Conservation (phyloP, 2,113 vertebrate species). For the Callorhinus ursinus region DNA sequence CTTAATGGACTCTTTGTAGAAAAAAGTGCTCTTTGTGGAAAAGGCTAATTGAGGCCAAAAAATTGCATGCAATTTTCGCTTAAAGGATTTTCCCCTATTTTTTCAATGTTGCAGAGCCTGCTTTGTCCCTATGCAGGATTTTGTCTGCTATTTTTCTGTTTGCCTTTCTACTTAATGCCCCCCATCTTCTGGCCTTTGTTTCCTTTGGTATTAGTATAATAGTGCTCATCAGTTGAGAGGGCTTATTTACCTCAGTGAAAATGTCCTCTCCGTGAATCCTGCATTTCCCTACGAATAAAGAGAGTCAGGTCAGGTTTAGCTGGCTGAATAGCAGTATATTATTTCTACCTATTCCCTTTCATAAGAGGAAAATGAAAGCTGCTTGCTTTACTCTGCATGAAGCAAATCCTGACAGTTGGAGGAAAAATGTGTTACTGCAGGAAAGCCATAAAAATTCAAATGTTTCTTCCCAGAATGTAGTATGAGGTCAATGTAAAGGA, state of each 20-base stretch:
- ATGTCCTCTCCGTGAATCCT: constrained; percentile 50
- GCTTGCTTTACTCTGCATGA: constrained; percentile 72
- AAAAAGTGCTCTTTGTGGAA: constrained; percentile 78
- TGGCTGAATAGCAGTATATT: constrained; percentile 67
- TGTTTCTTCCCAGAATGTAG: constrained; percentile 49
- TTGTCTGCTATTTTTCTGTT: constrained; percentile 77
- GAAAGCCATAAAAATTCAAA: constrained; percentile 78
- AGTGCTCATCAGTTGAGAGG: constrained; percentile 65
- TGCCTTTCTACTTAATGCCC: constrained; percentile 65
- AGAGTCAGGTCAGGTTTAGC: constrained; percentile 64
- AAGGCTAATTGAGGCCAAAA: constrained; percentile 82
- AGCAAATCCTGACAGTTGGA: constrained; percentile 78
- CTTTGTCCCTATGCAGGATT: constrained; percentile 71
- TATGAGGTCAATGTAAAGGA: constrained; percentile 59
- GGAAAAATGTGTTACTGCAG: constrained; percentile 69
- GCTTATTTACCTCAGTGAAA: constrained; percentile 70
- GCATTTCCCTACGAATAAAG: constrained; percentile 62
- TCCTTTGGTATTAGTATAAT: constrained; percentile 73
- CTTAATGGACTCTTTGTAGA: constrained; percentile 77
- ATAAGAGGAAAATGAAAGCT: constrained; percentile 79
- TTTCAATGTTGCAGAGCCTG: constrained; percentile 42
- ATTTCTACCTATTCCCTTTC: constrained; percentile 64
- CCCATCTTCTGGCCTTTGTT: constrained; percentile 75
- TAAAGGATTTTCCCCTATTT: constrained; percentile 69
- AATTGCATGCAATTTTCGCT: constrained; percentile 81